A percentile compares a stretch with the other conserved stretches of the same genome.
Conservation (phyloP, 2,888 invertebrate genomes). For the Dasysyrphus albostriatus region DNA sequence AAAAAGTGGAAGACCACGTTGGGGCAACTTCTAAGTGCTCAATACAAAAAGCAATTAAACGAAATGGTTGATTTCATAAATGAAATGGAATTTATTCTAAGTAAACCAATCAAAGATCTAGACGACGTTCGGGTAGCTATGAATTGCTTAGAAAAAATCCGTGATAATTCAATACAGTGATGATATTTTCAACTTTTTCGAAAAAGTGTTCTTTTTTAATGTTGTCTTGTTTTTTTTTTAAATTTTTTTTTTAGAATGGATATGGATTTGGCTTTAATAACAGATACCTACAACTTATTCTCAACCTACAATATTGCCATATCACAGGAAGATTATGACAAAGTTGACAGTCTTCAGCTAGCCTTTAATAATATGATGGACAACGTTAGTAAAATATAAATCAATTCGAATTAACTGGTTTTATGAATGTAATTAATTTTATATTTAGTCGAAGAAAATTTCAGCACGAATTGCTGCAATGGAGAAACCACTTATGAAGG, state of each 20-base stretch:
- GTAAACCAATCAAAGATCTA: constrained; percentile 89
- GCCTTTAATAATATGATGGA: constrained; percentile 90
- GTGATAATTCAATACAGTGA: constrained; percentile 90
- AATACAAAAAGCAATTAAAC: constrained; percentile 89
- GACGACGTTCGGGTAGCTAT: constrained; percentile 92
- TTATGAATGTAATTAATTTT: no score
- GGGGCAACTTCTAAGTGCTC: constrained; percentile 88
- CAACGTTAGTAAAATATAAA: constrained; percentile 85
- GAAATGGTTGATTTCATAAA: constrained; percentile 91
- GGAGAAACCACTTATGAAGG: constrained; percentile 89
- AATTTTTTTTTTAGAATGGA: constrained; percentile 86
- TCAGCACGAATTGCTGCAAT: constrained; percentile 85
- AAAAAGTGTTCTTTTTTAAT: background rate
- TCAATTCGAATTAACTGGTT: background rate
- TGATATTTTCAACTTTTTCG: background rate
- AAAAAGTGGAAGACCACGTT: constrained; percentile 91
- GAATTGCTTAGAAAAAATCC: constrained; percentile 90
- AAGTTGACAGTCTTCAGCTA: constrained; percentile 91
- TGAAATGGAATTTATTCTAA: constrained; percentile 89
- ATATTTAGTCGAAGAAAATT: constrained; percentile 80
- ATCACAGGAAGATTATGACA: constrained; percentile 91
- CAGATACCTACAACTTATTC: constrained; percentile 92
- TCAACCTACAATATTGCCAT: constrained; percentile 88
- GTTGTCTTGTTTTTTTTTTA: constrained; percentile 48
- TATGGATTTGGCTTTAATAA: constrained; percentile 89